Base-by-base conservation (phyloP, 2,888 invertebrate genomes). In the Leptopilina myrica region DNA sequence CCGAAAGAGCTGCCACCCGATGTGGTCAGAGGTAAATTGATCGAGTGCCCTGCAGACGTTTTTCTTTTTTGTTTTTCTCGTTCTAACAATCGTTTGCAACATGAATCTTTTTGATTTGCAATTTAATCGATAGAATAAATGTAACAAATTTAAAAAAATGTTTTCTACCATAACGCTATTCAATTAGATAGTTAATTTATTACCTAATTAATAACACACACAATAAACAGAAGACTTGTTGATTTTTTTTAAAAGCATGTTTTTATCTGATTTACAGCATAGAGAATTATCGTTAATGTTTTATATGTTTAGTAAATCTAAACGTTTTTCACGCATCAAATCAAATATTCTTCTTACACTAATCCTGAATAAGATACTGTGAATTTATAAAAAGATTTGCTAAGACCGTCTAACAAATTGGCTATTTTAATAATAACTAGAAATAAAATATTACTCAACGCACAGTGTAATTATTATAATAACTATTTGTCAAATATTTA, bases 1-100 rank as follows among this genome's bases (percentile, higher is more conserved):
- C 98, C 98, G 3, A 93, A 95, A 84, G 97, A 97, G 92, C 93
- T 98, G 89, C 98, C 98, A 83, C 97, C 97, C 87, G 98, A 97
- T 93, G 98, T 98, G 89, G 96, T 97, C 86, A 95, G 98, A 95
- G 96, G 97, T 97, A 93, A 92, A 87, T 82, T 78, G 80, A 77
- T 81, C 84, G 80, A 79, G 79, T 78, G 80, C 53, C 64, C 62
- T 65, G 64, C 53, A 49, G n/a, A 65, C 80, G 80, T 80, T 82
- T 79, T 79, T 84, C 33, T 79, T 78, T 79, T 82, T 26, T 56
- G 33, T 73, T 73, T 56, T 56, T 53, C 6, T 73, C 56, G 33
- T 73, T 26, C 53, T 76, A 76, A 76, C 43, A 59, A 46, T 64
- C 43, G 64, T 40, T 64, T 76, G 62, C 46, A 56, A 76, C 4